phyloP scores from a whole-genome alignment of 1,140 invertebrate species.

The Lucilia cuprina region DNA sequence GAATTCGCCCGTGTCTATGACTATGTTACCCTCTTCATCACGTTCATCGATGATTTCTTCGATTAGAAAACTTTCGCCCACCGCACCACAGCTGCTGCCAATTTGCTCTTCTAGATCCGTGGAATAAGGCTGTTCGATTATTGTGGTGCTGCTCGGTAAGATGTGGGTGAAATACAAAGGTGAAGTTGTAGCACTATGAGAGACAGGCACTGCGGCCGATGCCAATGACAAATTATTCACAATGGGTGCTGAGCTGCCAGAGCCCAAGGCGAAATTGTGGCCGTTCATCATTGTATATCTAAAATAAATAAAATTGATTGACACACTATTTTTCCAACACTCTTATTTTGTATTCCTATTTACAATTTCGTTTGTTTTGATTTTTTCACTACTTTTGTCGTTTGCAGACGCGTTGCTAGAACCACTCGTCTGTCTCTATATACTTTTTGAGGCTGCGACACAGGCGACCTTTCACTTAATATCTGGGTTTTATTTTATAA shows the following conservation, averaged over 20 bases:
- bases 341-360: neutral
- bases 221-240: conserved; percentile 49
- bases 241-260: conserved; percentile 23
- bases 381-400: conserved; percentile 40
- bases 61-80: conserved; percentile 54
- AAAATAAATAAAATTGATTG: neutral
- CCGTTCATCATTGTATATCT: neutral
- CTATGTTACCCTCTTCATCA: conserved; percentile 51
- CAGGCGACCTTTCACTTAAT: conserved; percentile 45
- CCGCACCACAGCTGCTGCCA: conserved; percentile 4
- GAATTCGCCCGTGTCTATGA: conserved; percentile 53
- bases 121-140: conserved; percentile 51
- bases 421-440: neutral
- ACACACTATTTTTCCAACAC: neutral
- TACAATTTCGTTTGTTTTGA: conserved; percentile 35
- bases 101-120: conserved; percentile 50
- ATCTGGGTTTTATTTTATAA: neutral
- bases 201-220: conserved; percentile 49
- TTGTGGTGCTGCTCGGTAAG: conserved; percentile 40
- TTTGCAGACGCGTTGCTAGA: conserved; percentile 50
- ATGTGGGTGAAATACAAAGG: conserved; percentile 50
- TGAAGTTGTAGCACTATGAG: conserved; percentile 42
- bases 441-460: conserved; percentile 39
- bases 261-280: conserved; percentile 26
- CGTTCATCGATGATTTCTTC: conserved; percentile 47